Conservation (phyloP, 2,113 vertebrate species). For the Solenodon paradoxus region DNA sequence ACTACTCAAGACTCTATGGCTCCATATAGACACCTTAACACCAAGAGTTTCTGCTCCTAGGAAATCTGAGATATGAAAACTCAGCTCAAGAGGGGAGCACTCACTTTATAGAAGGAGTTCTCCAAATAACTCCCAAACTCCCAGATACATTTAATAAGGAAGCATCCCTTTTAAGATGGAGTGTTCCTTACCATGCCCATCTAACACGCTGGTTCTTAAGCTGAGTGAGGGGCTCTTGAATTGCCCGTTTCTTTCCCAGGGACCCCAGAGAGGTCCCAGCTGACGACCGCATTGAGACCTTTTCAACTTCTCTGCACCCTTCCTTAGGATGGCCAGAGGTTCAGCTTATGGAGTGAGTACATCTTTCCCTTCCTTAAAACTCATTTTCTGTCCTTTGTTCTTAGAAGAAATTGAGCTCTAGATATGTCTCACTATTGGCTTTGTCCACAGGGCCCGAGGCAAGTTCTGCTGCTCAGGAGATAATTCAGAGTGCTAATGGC, state of each 20-base stretch:
- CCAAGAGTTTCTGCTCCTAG: background rate
- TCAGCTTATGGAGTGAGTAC: background rate
- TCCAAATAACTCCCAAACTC: background rate
- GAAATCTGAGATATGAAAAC: background rate
- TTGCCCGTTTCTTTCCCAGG: background rate
- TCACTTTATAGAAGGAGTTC: background rate
- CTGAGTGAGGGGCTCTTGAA: background rate
- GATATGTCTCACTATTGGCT: constrained; percentile 49
- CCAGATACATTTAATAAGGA: background rate
- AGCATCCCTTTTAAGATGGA: too few species aligned
- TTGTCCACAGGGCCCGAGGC: constrained; percentile 69
- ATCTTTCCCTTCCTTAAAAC: background rate
- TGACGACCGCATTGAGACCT: background rate
- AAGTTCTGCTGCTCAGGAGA: constrained; percentile 56
- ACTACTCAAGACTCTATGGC: background rate
- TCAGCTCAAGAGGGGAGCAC: background rate
- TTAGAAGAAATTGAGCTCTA: constrained; percentile 54
- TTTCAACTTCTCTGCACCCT: background rate
- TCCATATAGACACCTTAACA: background rate
- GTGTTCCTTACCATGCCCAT: background rate
- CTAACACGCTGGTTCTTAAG: background rate
- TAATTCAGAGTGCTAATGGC: constrained; percentile 74
- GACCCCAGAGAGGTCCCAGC: background rate
- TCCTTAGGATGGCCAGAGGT: background rate
- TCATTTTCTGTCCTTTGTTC: constrained; percentile 49